Evolutionary conservation across 2,888 invertebrate genomes (phyloP).

Genomic region (Eudasyphora cyanicolor): DNA sequence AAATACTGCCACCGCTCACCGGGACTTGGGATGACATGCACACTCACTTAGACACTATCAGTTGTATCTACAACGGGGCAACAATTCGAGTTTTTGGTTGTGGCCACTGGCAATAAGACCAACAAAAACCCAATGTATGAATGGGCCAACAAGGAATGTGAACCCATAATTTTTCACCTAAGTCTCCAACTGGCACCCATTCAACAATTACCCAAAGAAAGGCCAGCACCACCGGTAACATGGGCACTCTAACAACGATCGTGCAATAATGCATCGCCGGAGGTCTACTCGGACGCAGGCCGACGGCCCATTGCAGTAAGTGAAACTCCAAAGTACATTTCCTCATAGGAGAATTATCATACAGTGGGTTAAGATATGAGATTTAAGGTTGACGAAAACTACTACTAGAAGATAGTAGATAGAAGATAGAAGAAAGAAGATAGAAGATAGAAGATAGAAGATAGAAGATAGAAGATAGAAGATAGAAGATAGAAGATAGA

Average conservation of each 20-base stretch:
- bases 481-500: too few species aligned
- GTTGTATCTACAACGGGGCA: constrained; percentile 60
- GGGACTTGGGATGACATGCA: constrained; percentile 14
- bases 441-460: too few species aligned
- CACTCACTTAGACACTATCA: constrained; percentile 47
- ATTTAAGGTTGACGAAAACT: too few species aligned
- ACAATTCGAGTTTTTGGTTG: constrained; percentile 31
- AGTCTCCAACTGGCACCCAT: constrained; percentile 27
- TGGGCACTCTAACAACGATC: constrained; percentile 60
- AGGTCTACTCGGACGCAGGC: constrained; percentile 54
- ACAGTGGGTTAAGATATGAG: constrained; percentile 15
- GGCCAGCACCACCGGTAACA: background rate
- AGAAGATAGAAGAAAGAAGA: too few species aligned
- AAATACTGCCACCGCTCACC: background rate
- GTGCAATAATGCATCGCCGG: constrained; percentile 67
- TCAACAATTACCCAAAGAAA: constrained; percentile 36
- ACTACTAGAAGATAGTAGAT: too few species aligned
- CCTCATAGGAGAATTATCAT: constrained; percentile 21
- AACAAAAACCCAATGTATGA: background rate
- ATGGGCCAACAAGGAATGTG: background rate
- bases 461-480: too few species aligned
- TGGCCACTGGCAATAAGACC: background rate
- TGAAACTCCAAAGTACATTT: constrained; percentile 63
- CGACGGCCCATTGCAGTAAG: constrained; percentile 31
- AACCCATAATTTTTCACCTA: constrained; percentile 64